Evolutionary conservation across 64 coral and sea anemone genomes (phyloP), one percentile per base, ranked within the genome.

Genomic region (Montipora sp.): DNA sequence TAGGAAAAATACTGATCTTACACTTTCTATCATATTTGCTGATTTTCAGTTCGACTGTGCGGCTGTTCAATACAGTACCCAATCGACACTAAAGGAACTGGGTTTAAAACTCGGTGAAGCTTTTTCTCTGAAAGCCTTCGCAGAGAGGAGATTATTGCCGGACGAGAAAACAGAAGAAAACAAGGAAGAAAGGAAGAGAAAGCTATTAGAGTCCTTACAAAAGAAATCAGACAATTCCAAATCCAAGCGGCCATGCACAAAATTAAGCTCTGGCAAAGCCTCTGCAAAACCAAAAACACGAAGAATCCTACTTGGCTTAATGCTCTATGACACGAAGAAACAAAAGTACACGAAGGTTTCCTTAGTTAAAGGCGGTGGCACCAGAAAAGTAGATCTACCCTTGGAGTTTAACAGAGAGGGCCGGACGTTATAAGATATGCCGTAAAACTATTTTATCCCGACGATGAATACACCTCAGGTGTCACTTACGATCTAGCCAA

Each of bases 371-470:
- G 71, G 71, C 44, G 71, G 71, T 21, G 71, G 71, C 15, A 74
- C 71, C n/a, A 74, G 71, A 74, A 80, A 80, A 19, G 80, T 83
- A 36, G 80, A 83, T 50, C 49, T 59, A 20, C 80, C 80, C 14
- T 6, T 59, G 3, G 49, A 83, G 14, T 83, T 59, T 60, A 83
- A 55, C 24, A 61, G 19, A 80, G 53, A 43, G n/a, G n/a, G n/a
- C n/a, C n/a, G 13, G 78, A 80, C 22, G 78, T 80, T 7, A 80
- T 80, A 19, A n/a, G 22, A 57, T 83, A 83, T 60, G 80, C 80
- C 0, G 9, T 59, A 19, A 83, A 83, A 18, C 46, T 61, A 0
- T 83, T 83, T 61, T 83, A 21, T 22, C 80, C 55, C 58, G 51
- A 83, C 11, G 80, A 60, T 59, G 51, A 60, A 55, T 83, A 14